Evolutionary conservation across 2,797 vertebrate species (phyloP), one percentile per base, ranked within the genome.

Genomic region (Sebastes diaconus): DNA sequence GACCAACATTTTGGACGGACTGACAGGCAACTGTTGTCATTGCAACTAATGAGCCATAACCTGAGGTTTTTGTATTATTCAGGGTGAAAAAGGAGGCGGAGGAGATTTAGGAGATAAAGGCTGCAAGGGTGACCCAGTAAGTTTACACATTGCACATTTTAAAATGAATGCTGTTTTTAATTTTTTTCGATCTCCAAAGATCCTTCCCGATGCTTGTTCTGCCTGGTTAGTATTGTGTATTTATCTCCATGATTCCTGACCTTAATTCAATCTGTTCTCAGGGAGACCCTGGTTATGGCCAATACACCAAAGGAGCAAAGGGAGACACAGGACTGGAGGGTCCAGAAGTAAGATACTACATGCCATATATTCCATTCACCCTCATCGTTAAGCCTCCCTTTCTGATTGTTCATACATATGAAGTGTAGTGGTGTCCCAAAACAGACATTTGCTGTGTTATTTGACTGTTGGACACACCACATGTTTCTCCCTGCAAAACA

Each of bases 91-190:
- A 34, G 92, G 94, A 87, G 65, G 81, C 8, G 24, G 1, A 46
- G 94, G 93, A n/a, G 74, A 88, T 69, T 3, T n/a, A 3, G 95
- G 94, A 39, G 58, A 57, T 55, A 94, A 92, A 30, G 94, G 92
- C 58, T 94, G 90, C 75, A 84, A 55, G 12, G 94, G 94, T 7
- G 34, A 25, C 20, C 25, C 10, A 11, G 93, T 94, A 84, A 87
- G 93, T 89, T 73, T 52, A 30, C 1, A 39, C 9, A n/a, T 50
- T 5, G 1, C 20, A 32, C 8, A 57, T 24, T 66, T 81, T 14
- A 39, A 58, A 85, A 25, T 27, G 0, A 36, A 32, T 16, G 11
- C 2, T 2, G 2, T 34, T 11, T 65, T 68, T 54, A 0, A 18
- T 14, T 67, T 36, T 60, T 46, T 58, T n/a, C 3, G 58, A 39